These are phyloP conservation scores for Thymelicus acteon DNA, from an alignment of 2,888 invertebrate species.

Conservation along the genomic window DNA sequence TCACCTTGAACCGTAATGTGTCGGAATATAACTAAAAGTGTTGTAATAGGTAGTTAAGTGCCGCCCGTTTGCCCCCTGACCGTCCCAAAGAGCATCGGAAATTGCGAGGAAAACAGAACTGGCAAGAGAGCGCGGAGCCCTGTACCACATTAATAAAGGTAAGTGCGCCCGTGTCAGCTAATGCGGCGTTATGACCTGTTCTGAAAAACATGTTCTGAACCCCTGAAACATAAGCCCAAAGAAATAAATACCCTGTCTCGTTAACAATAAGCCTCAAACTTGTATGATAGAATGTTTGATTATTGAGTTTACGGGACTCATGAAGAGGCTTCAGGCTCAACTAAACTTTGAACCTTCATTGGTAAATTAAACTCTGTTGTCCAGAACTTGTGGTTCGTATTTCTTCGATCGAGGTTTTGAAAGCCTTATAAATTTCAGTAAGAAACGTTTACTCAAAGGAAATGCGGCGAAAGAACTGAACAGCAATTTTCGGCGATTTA, in stretches of 20 bases:
- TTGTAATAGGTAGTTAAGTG: slow-evolving; percentile 59
- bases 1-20: slow-evolving; percentile 32
- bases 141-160: slow-evolving; percentile 81
- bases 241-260: slow-evolving; percentile 50
- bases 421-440: slow-evolving; percentile 20
- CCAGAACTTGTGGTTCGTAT: slow-evolving; percentile 7
- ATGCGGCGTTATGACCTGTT: slow-evolving; percentile 79
- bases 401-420: slow-evolving; percentile 6
- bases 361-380: slow-evolving; percentile 58
- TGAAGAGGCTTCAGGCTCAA: slow-evolving; percentile 50
- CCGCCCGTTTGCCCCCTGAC: slow-evolving; percentile 51
- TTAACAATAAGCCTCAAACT: slow-evolving; percentile 52
- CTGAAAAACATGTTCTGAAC: slow-evolving; percentile 76
- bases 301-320: slow-evolving; percentile 65
- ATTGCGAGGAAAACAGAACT: slow-evolving; percentile 38
- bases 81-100: slow-evolving; percentile 52
- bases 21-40: slow-evolving; percentile 28
- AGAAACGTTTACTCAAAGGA: slow-evolving; percentile 30
- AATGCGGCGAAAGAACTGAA: slow-evolving; percentile 24
- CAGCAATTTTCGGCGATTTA: slow-evolving; percentile 3
- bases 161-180: slow-evolving; percentile 76
- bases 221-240: slow-evolving; percentile 48
- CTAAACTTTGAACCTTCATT: slow-evolving; percentile 60
- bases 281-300: slow-evolving; percentile 37
- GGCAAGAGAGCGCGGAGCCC: slow-evolving; percentile 64